Conservation (phyloP, 2,113 vertebrate genomes). For the Leptodactylus fuscus region DNA sequence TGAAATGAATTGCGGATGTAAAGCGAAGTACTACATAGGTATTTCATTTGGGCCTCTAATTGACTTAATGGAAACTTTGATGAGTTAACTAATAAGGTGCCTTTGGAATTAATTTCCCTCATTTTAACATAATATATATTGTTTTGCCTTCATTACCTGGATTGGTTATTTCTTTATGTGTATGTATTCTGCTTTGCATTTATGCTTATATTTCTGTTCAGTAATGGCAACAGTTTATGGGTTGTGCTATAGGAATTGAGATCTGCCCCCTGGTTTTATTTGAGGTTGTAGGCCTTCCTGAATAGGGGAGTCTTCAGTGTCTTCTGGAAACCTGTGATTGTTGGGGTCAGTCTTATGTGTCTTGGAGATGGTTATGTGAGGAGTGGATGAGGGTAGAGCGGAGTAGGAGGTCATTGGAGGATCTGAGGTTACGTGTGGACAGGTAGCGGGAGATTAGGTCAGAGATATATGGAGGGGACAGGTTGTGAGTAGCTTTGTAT, state of each 20-base stretch:
- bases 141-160: neutral
- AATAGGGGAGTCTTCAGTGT: too few species aligned
- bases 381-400: too few species aligned
- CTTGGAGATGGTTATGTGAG: too few species aligned
- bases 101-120: conserved; percentile 3
- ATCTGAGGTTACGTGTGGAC: too few species aligned
- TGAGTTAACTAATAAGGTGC: conserved; percentile 28
- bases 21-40: conserved; percentile 19
- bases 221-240: neutral
- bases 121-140: neutral
- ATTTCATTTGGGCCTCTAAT: conserved; percentile 31
- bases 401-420: too few species aligned
- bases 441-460: too few species aligned
- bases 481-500: too few species aligned
- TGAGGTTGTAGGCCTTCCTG: too few species aligned
- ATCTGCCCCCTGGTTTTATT: too few species aligned
- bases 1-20: conserved; percentile 30
- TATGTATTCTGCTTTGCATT: neutral
- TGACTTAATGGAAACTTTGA: conserved; percentile 23
- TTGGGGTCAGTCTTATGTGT: too few species aligned
- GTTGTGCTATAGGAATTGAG: neutral
- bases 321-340: too few species aligned
- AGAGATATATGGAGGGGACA: too few species aligned
- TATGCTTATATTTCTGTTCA: neutral
- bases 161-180: neutral